Conservation (phyloP, 2,797 vertebrate genomes). For the Amblyraja radiata region DNA sequence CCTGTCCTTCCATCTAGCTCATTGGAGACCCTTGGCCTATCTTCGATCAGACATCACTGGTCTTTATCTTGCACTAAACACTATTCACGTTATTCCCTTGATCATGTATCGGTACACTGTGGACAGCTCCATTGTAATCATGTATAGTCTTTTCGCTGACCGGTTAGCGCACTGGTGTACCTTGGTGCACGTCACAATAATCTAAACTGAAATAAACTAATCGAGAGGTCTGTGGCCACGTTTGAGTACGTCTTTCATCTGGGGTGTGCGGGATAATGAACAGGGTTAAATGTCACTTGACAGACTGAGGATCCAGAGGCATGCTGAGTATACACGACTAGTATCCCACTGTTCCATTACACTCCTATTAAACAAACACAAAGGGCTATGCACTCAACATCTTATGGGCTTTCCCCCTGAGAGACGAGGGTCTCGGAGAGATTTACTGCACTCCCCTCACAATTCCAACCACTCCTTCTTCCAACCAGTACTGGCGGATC, state of each 20-base stretch:
- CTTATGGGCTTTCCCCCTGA: background rate
- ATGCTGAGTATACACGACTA: background rate
- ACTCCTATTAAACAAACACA: slow-evolving; percentile 15
- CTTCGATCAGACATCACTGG: no score
- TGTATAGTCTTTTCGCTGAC: no score
- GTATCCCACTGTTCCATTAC: slow-evolving; percentile 3
- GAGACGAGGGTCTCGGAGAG: background rate
- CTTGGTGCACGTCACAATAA: no score
- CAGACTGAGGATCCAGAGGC: background rate
- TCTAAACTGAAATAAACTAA: no score
- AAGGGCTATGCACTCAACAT: background rate
- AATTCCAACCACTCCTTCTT: background rate
- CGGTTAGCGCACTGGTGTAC: no score
- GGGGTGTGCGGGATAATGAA: background rate
- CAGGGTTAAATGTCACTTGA: slow-evolving; percentile 21
- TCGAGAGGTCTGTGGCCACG: no score
- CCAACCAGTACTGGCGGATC: background rate
- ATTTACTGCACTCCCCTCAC: background rate
- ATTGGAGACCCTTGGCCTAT: no score
- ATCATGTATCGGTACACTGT: no score
- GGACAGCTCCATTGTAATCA: no score
- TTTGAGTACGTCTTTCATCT: background rate
- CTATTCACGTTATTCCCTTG: no score
- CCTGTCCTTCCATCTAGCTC: no score
- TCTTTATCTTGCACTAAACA: no score